Percentiles rank a stretch among this genome's conserved stretches.
phyloP scores from a whole-genome alignment of 2,888 invertebrate species.

The Pyrocoelia pectoralis region DNA sequence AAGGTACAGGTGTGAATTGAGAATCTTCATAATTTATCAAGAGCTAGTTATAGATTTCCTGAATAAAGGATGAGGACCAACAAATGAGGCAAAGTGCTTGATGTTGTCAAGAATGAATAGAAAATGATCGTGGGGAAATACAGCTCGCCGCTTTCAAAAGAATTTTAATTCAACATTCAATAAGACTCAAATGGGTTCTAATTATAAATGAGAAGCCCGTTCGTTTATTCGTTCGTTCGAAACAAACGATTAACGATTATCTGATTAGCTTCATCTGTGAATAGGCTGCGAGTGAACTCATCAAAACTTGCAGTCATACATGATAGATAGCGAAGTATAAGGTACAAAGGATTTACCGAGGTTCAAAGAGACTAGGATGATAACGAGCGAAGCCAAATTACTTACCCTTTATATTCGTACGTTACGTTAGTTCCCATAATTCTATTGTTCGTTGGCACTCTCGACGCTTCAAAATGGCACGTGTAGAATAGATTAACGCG shows the following conservation, averaged over 20 bases:
- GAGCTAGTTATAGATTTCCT: slow-evolving; percentile 57
- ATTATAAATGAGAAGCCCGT: slow-evolving; percentile 46
- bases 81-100: slow-evolving; percentile 53
- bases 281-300: slow-evolving; percentile 41
- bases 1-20: slow-evolving; percentile 50
- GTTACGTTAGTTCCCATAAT: slow-evolving; percentile 51
- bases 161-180: slow-evolving; percentile 47
- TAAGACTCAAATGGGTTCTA: slow-evolving; percentile 41
- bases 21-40: slow-evolving; percentile 55
- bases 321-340: slow-evolving; percentile 42
- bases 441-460: slow-evolving; percentile 49
- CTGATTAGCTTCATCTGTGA: slow-evolving; percentile 47
- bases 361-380: slow-evolving; percentile 55
- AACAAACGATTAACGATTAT: slow-evolving; percentile 48
- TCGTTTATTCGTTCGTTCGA: slow-evolving; percentile 31
- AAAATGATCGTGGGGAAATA: slow-evolving; percentile 55
- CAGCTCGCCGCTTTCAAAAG: slow-evolving; percentile 44
- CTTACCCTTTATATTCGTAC: slow-evolving; percentile 54
- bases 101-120: slow-evolving; percentile 54
- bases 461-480: slow-evolving; percentile 33
- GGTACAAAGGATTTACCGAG: slow-evolving; percentile 47
- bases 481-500: slow-evolving; percentile 36
- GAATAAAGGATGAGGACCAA: slow-evolving; percentile 58
- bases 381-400: slow-evolving; percentile 56
- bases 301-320: slow-evolving; percentile 47